phyloP scores from a whole-genome alignment of 2,797 vertebrate species.

The Sebastes melanostomus region DNA sequence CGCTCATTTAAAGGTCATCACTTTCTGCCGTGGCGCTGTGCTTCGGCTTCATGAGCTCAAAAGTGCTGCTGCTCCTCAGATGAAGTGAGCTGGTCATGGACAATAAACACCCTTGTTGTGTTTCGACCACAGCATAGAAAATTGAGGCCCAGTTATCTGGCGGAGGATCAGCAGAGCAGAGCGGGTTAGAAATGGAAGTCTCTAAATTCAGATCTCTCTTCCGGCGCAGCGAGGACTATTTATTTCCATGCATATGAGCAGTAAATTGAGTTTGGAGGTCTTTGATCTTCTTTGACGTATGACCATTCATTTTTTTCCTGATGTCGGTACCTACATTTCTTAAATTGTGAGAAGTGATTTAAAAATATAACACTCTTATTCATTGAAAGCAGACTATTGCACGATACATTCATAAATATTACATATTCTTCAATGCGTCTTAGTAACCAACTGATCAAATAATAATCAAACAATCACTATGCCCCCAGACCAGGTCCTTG shows the following conservation, averaged over 20 bases:
- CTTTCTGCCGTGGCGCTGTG: conserved; percentile 19
- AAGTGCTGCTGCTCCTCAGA: conserved; percentile 63
- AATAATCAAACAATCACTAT: not conserved
- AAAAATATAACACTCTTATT: not conserved
- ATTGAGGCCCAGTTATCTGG: conserved; percentile 58
- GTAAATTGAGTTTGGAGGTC: not conserved
- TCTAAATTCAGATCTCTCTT: conserved; percentile 41
- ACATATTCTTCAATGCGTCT: not conserved
- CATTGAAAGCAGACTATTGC: not conserved
- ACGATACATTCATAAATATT: not conserved
- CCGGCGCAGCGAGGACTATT: not conserved
- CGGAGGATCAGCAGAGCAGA: conserved; percentile 54
- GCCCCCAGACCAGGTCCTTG: not conserved
- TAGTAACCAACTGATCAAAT: not conserved
- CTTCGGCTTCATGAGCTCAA: conserved; percentile 38
- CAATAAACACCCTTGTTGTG: conserved; percentile 70
- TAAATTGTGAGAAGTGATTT: not conserved
- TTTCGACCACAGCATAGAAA: conserved; percentile 38
- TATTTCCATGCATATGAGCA: conserved; percentile 1
- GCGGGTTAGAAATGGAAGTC: conserved; percentile 36
- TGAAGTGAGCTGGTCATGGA: conserved; percentile 37
- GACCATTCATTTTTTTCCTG: not conserved
- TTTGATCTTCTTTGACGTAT: not conserved
- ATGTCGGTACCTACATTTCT: not conserved
- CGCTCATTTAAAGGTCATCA: conserved; percentile 57